Evolutionary conservation across 2,797 vertebrate species (phyloP), one percentile per base, ranked within the genome.

Genomic region (Acipenser oxyrinchus): DNA sequence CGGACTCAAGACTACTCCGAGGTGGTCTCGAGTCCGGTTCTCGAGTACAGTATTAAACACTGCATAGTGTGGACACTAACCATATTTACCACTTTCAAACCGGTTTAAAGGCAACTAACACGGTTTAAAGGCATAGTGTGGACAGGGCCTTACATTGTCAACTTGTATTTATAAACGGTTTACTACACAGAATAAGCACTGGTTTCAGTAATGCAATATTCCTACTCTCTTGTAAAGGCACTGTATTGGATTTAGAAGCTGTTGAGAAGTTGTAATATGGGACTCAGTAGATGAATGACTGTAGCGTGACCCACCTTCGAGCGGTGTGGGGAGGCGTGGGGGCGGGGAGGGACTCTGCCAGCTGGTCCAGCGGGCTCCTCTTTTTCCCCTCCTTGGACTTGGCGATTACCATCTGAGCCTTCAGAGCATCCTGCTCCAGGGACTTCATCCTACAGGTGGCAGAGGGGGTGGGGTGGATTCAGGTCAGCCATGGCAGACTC

Each of bases 321-420:
- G 79, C 0, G 96, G 96, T 0, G 97, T 96, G 1, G 97, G 97
- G 0, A 0, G 97, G 96, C 0, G 96, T 98, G 0, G 95, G 93
- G 0, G 85, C 0, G 97, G 97, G 0, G 96, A 98, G 0, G 0
- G 93, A 90, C 84, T 99, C 96, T 0, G 93, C 77, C 83, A 99
- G 87, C 81, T 95, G 94, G 81, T 98, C 97, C 70, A 99, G 77
- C 0, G 93, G 92, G 67, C 93, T 89, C 0, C 96, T 91, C 53
- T 94, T 96, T 74, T 91, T 93, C 10, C 89, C 90, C 23, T 99
- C 97, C 74, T 94, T 93, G 73, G 96, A 97, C 83, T 95, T 97
- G 74, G 95, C 94, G 63, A 99, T 98, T 23, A 99, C 96, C 93
- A 99, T 96, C 76, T 99, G 97, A 62, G 96, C 97, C 49, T 96